Evolutionary conservation across 2,113 vertebrate species (phyloP).

Genomic region (Cheirogaleus medius): DNA sequence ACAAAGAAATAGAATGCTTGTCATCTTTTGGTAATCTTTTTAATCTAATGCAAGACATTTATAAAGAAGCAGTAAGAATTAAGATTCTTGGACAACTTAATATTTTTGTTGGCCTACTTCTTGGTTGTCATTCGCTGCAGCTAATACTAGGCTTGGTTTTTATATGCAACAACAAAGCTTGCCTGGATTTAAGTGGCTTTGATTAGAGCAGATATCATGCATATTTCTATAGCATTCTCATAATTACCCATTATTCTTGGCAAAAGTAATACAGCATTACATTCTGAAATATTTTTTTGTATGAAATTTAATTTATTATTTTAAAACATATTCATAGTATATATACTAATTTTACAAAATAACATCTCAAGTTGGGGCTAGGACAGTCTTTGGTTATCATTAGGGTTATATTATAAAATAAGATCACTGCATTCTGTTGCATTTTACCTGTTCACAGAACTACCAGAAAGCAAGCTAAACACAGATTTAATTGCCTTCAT

Average conservation of each 20-base stretch:
- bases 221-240: slow-evolving; percentile 81
- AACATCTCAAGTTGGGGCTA: not conserved
- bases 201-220: slow-evolving; percentile 79
- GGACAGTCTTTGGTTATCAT: not conserved
- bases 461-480: not conserved
- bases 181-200: slow-evolving; percentile 81
- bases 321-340: slow-evolving; percentile 44
- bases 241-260: slow-evolving; percentile 84
- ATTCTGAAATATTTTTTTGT: slow-evolving; percentile 72
- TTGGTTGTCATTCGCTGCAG: slow-evolving; percentile 66
- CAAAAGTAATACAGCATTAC: slow-evolving; percentile 65
- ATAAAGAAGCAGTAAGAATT: slow-evolving; percentile 74
- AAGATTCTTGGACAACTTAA: slow-evolving; percentile 74
- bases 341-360: slow-evolving; percentile 20
- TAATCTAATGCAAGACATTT: slow-evolving; percentile 78
- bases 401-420: not conserved
- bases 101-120: slow-evolving; percentile 79
- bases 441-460: not conserved
- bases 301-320: slow-evolving; percentile 64
- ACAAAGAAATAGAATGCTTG: slow-evolving; percentile 45
- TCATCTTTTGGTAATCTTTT: slow-evolving; percentile 57
- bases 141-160: slow-evolving; percentile 72
- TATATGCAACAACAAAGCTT: slow-evolving; percentile 75
- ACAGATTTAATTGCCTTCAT: not conserved
- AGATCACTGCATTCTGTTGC: not conserved